Evolutionary conservation across 2,888 invertebrate species (phyloP), one percentile per base, ranked within the genome.

Genomic region (Zygothrica quintamaculata): DNA sequence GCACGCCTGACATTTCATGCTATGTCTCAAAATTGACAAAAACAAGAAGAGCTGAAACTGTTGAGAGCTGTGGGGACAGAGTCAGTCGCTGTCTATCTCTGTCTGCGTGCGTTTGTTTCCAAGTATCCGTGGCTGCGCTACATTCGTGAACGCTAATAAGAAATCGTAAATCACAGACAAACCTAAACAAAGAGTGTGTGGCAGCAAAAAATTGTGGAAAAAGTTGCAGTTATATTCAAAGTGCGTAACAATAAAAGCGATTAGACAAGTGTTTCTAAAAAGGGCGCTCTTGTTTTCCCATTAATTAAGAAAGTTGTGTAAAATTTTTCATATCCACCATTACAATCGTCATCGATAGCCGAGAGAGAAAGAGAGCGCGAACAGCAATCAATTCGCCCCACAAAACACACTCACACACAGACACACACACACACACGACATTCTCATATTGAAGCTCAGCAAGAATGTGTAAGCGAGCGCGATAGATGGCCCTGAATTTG

Each of bases 221-320:
- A 42, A 48, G 5, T 56, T 50, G 16, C 44, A 51, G 48, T 51
- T 43, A 34, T n/a, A 43, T 48, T 13, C 43, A 65, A 69, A 71
- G 81, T 78, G 78, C 74, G 81, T 81, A 71, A 62, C 12, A 16
- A 29, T 33, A 18, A 47, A 36, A 9, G 15, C 40, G 15, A 42
- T 7, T 26, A 46, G 22, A 33, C 12, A 42, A 60, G 62, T 80
- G 65, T 9, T 57, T 59, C 52, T 29, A 26, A 50, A 31, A 29
- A 52, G 47, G 61, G 61, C 33, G 51, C 46, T 53, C 51, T 69
- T 70, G 68, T 57, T 73, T 77, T 65, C 48, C 53, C 51, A 68
- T 81, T 70, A 82, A 84, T 87, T 85, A 85, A 85, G 86, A 85
- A 78, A 84, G 78, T 87, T 87, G 87, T 87, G 82, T 87, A 84